A percentile compares a stretch with the other conserved stretches of the same genome.
phyloP scores from a whole-genome alignment of 2,888 invertebrate genomes.

The Lypha dubia region DNA sequence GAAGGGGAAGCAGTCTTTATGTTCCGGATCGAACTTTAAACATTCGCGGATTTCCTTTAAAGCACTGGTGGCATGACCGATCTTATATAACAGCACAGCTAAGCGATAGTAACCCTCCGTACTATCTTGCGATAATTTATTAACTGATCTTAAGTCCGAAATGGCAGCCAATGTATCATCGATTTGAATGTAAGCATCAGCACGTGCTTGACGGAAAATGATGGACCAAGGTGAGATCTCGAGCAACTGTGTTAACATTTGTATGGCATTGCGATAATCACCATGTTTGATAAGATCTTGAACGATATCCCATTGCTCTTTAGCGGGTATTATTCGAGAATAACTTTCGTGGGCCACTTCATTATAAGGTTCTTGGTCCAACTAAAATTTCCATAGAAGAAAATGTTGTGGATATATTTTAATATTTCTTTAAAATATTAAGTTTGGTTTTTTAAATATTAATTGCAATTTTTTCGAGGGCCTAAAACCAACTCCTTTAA shows the following conservation, averaged over 20 bases:
- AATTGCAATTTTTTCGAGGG: no score
- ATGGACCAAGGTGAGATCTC: conserved; percentile 96
- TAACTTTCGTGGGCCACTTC: conserved; percentile 89
- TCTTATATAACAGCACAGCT: conserved; percentile 92
- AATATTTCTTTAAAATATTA: no score
- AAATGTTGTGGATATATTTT: background rate
- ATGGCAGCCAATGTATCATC: conserved; percentile 94
- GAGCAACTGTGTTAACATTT: conserved; percentile 87
- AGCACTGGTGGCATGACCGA: conserved; percentile 96
- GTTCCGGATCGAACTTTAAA: conserved; percentile 97
- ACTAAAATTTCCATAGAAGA: conserved; percentile 81
- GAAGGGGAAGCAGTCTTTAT: conserved; percentile 96
- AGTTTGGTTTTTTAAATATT: no score
- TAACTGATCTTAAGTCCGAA: conserved; percentile 94
- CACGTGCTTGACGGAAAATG: conserved; percentile 91
- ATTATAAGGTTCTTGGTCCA: conserved; percentile 90
- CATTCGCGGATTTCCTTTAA: conserved; percentile 98
- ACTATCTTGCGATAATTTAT: conserved; percentile 95
- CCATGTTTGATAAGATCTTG: conserved; percentile 86
- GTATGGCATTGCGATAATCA: conserved; percentile 86
- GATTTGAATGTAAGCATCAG: conserved; percentile 91
- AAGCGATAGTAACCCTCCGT: conserved; percentile 89
- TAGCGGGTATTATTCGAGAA: conserved; percentile 86
- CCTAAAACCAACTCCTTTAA: no score
- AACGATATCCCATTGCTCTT: conserved; percentile 86